Percentiles rank a stretch among this genome's conserved stretches.
Conservation (phyloP, 2,113 vertebrate genomes). For the Felis chaus region DNA sequence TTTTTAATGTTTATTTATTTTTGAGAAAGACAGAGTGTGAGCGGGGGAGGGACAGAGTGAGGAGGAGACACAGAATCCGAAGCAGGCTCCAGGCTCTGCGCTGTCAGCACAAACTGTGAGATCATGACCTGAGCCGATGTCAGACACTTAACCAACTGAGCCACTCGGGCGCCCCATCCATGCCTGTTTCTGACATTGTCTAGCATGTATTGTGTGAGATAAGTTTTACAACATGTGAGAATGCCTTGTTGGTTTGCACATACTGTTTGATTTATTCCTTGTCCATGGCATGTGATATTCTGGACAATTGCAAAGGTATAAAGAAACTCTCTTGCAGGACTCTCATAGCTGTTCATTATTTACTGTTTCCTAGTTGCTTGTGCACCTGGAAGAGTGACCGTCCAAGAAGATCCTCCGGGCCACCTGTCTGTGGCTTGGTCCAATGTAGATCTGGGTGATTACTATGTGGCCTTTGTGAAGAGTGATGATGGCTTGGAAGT, state of each 20-base stretch:
- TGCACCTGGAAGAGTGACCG: constrained; percentile 85
- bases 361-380: constrained; percentile 88
- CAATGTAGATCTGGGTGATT: constrained; percentile 83
- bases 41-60: too few relatives aligned
- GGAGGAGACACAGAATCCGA: too few relatives aligned
- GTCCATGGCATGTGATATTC: not conserved
- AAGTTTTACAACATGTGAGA: not conserved
- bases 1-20: too few relatives aligned
- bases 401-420: constrained; percentile 86
- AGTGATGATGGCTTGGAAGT: constrained; percentile 92
- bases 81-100: too few relatives aligned
- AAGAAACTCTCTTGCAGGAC: not conserved
- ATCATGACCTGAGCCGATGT: too few relatives aligned
- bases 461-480: constrained; percentile 93
- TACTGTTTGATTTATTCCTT: not conserved
- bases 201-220: not conserved
- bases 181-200: not conserved
- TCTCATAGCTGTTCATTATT: not conserved
- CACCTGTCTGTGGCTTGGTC: constrained; percentile 90
- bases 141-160: too few relatives aligned
- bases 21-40: too few relatives aligned
- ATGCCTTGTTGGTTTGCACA: not conserved
- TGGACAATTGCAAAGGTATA: not conserved
- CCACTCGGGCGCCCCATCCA: not conserved
- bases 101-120: too few relatives aligned